These are phyloP conservation scores for Caerostris darwini DNA, from an alignment of 1,140 invertebrate genomes.

Conservation along the genomic window DNA sequence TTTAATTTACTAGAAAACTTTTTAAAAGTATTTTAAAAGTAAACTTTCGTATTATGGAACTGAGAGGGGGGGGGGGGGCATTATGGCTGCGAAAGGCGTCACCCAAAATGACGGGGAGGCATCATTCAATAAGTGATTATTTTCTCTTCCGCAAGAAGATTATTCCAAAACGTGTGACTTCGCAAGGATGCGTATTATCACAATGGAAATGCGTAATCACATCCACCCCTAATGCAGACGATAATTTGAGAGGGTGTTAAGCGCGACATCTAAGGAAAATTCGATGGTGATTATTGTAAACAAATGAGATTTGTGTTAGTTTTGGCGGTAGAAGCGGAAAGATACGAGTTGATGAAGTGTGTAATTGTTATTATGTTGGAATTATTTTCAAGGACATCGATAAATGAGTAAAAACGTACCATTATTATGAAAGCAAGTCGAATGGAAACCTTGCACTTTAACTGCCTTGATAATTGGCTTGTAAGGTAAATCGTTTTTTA, in stretches of 20 bases:
- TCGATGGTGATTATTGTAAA: slow-evolving; percentile 1
- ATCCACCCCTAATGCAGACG: not conserved
- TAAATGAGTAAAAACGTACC: no score
- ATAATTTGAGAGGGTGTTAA: slow-evolving; percentile 9
- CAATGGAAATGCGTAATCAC: not conserved
- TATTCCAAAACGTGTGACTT: not conserved
- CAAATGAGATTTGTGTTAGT: not conserved
- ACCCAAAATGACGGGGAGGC: not conserved
- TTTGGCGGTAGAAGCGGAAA: not conserved
- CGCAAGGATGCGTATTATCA: no score
- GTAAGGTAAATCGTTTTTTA: no score
- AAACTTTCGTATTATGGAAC: not conserved
- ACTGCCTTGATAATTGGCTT: no score
- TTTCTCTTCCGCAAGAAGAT: slow-evolving; percentile 1
- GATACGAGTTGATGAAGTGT: not conserved
- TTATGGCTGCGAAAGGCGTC: not conserved
- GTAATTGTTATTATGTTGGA: no score
- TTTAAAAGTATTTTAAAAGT: no score
- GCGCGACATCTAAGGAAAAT: slow-evolving; percentile 28
- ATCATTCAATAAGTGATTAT: slow-evolving; percentile 19
- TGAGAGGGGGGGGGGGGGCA: no score
- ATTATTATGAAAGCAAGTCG: no score
- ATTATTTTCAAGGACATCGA: no score
- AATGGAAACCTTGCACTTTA: no score
- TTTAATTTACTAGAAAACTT: slow-evolving; percentile 39